A percentile compares a stretch with the other conserved stretches of the same genome.
Evolutionary conservation across 2,797 vertebrate genomes (phyloP).

Genomic region (Manis javanica): DNA sequence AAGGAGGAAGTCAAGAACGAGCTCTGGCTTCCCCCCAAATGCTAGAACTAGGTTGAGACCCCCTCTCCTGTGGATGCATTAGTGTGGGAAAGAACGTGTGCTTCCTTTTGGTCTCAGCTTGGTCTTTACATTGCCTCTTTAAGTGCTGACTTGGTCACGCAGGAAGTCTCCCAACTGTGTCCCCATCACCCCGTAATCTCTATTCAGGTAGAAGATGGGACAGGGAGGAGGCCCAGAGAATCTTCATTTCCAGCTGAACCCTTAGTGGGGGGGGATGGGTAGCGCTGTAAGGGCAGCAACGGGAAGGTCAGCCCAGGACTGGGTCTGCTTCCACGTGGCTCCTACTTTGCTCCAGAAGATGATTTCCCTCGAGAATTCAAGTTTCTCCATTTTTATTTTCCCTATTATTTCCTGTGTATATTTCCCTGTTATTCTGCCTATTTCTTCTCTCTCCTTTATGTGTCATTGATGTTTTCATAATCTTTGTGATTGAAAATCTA

Average conservation of each 20-base stretch:
- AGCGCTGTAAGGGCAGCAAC: neutral
- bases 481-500: neutral
- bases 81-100: neutral
- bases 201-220: neutral
- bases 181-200: neutral
- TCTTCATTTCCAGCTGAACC: neutral
- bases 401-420: neutral
- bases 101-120: neutral
- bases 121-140: neutral
- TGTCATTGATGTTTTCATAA: constrained; percentile 22
- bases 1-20: neutral
- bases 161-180: neutral
- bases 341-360: neutral
- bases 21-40: neutral
- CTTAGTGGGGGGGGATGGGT: neutral
- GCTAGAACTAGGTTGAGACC: neutral
- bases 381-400: neutral
- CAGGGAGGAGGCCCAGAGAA: neutral
- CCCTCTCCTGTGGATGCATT: neutral
- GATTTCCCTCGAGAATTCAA: neutral
- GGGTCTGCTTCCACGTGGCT: neutral
- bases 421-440: neutral
- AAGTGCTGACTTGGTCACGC: neutral
- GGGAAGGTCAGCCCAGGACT: neutral
- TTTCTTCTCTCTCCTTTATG: neutral